A percentile compares a stretch with the other conserved stretches of the same genome.
Conservation (phyloP, 1,140 invertebrate species). For the Charaxes varanes region DNA sequence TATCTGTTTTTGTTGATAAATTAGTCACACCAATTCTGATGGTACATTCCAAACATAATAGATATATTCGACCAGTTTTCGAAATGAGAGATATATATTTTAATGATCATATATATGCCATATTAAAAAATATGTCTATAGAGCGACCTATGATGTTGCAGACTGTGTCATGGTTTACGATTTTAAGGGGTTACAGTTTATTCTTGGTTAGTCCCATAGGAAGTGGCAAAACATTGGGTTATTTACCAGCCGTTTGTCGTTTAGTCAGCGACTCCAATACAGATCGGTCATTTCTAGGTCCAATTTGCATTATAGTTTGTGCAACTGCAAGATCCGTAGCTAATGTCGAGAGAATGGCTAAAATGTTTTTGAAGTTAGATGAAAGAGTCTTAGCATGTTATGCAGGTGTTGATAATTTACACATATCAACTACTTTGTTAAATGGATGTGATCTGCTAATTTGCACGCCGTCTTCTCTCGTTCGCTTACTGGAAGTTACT, state of each 20-base stretch:
- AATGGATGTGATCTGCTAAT: slow-evolving; percentile 57
- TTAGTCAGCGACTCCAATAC: slow-evolving; percentile 50
- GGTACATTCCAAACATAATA: slow-evolving; percentile 55
- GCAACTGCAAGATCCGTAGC: slow-evolving; percentile 47
- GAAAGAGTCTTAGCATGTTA: slow-evolving; percentile 43
- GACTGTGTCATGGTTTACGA: slow-evolving; percentile 62
- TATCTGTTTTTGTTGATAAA: slow-evolving; percentile 56
- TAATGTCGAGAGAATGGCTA: slow-evolving; percentile 31
- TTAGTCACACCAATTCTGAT: slow-evolving; percentile 47
- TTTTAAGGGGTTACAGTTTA: slow-evolving; percentile 63
- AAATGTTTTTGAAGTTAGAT: slow-evolving; percentile 36
- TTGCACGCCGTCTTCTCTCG: slow-evolving; percentile 39
- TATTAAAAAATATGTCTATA: slow-evolving; percentile 38
- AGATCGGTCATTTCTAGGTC: slow-evolving; percentile 21
- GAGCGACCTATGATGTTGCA: slow-evolving; percentile 55
- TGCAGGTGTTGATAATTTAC: slow-evolving; percentile 41
- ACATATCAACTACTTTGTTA: slow-evolving; percentile 38
- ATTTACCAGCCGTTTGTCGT: slow-evolving; percentile 65
- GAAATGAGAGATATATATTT: slow-evolving; percentile 46
- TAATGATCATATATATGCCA: slow-evolving; percentile 35
- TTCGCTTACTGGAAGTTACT: slow-evolving; percentile 36
- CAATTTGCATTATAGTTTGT: slow-evolving; percentile 51
- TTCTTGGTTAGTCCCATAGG: slow-evolving; percentile 56
- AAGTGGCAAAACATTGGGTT: slow-evolving; percentile 73
- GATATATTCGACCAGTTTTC: slow-evolving; percentile 35